A percentile compares a stretch with the other conserved stretches of the same genome.
phyloP scores from a whole-genome alignment of 2,888 invertebrate genomes.

The Agrotis ipsilon region DNA sequence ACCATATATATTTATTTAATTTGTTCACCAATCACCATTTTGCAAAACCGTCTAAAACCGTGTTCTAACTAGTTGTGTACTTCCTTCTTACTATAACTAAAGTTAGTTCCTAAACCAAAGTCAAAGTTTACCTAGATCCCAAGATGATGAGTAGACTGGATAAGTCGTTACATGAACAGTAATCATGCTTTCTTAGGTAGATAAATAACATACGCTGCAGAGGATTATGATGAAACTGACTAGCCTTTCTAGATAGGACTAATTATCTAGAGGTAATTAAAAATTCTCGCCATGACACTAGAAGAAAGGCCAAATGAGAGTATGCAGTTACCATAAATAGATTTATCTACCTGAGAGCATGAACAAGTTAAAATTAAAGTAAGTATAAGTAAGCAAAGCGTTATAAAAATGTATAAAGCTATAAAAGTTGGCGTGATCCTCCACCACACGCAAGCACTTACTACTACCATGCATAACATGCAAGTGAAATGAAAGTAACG shows the following conservation, averaged over 20 bases:
- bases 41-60: conserved; percentile 27
- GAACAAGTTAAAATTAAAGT: conserved; percentile 13
- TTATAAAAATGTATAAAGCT: conserved; percentile 45
- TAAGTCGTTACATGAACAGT: conserved; percentile 18
- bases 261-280: not conserved
- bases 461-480: conserved; percentile 67
- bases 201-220: too few species aligned
- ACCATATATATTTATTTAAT: not conserved
- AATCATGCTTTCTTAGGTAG: conserved; percentile 21
- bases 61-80: conserved; percentile 32
- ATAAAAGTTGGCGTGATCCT: conserved; percentile 24
- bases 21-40: conserved; percentile 30
- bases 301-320: too few species aligned
- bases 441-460: conserved; percentile 53
- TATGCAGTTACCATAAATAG: too few species aligned
- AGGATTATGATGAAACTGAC: too few species aligned
- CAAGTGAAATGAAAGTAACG: conserved; percentile 84
- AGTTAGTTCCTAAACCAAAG: conserved; percentile 44
- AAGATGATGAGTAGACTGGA: conserved; percentile 10
- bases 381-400: conserved; percentile 53
- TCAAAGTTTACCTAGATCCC: conserved; percentile 29
- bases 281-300: too few species aligned
- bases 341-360: conserved; percentile 23
- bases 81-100: not conserved
- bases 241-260: not conserved